Evolutionary conservation across 2,113 vertebrate genomes (phyloP).

Genomic region (Crotophaga sulcirostris): DNA sequence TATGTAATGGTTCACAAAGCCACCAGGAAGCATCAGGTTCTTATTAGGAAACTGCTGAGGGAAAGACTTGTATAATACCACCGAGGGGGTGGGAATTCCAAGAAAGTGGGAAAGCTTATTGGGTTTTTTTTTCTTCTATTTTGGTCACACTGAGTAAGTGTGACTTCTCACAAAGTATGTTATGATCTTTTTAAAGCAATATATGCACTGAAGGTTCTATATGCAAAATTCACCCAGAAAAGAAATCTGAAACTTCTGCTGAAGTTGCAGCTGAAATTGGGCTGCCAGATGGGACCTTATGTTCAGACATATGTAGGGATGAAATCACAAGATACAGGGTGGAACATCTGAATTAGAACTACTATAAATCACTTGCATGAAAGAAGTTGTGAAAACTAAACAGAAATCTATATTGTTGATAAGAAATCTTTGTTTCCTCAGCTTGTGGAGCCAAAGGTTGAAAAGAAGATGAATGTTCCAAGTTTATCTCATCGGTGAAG

Average conservation of each 20-base stretch:
- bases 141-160: neutral
- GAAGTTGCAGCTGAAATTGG: neutral
- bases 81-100: neutral
- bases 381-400: neutral
- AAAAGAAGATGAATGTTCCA: neutral
- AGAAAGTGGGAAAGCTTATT: neutral
- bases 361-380: neutral
- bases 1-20: conserved; percentile 36
- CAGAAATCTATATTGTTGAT: neutral
- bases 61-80: neutral
- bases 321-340: neutral
- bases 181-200: neutral
- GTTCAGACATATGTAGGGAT: neutral
- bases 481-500: neutral
- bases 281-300: neutral
- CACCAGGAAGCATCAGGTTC: conserved; percentile 35
- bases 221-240: neutral
- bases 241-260: neutral
- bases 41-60: neutral
- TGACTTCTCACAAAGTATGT: neutral
- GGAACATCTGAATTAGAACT: neutral
- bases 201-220: neutral
- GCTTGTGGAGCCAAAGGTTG: neutral
- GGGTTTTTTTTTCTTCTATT: neutral
- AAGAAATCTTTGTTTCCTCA: neutral